Conservation (phyloP, 1,140 invertebrate genomes). For the Nixonia krombeini region DNA sequence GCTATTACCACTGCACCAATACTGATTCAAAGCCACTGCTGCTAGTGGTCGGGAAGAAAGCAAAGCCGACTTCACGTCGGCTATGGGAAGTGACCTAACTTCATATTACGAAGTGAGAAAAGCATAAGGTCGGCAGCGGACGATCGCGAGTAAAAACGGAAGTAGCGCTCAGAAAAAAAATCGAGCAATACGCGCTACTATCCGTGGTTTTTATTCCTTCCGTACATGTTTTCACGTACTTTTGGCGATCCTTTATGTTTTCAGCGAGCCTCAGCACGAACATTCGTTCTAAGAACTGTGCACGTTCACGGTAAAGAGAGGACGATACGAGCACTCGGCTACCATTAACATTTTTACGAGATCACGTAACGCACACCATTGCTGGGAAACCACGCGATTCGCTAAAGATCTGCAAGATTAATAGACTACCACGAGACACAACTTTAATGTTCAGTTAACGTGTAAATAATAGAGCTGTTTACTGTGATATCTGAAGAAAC, state of each 20-base stretch:
- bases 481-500: conserved; percentile 18
- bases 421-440: conserved; percentile 45
- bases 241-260: conserved; percentile 28
- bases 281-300: conserved; percentile 22
- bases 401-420: conserved; percentile 54
- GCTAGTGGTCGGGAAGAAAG: no score
- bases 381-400: conserved; percentile 48
- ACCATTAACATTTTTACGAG: conserved; percentile 68
- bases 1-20: no score
- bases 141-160: conserved; percentile 43
- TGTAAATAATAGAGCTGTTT: conserved; percentile 40
- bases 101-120: no score
- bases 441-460: conserved; percentile 47
- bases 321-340: conserved; percentile 27
- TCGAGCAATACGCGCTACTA: conserved; percentile 1
- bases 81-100: no score
- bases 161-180: conserved; percentile 24
- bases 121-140: conserved; percentile 12
- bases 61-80: no score
- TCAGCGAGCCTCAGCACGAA: conserved; percentile 15
- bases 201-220: conserved; percentile 33
- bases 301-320: conserved; percentile 30
- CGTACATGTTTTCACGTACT: conserved; percentile 54
- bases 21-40: no score
- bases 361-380: conserved; percentile 55